Percentiles rank a stretch among this genome's conserved stretches.
These are phyloP conservation scores for Cyaniris semiargus DNA, from an alignment of 2,888 invertebrate species.

Conservation along the genomic window DNA sequence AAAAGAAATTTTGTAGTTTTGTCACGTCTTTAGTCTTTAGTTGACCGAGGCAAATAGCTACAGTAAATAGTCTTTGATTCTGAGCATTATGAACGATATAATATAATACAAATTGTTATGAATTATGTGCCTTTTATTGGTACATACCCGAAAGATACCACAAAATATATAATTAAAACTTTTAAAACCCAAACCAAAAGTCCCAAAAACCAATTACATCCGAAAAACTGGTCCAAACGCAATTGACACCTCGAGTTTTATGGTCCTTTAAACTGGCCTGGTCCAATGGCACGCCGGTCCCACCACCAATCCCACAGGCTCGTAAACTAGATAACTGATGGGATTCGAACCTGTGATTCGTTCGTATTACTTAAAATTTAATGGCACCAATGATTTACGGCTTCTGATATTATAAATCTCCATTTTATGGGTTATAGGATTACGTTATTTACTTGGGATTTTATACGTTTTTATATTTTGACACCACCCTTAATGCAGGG, in stretches of 20 bases:
- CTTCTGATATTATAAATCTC: constrained; percentile 18
- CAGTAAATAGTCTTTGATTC: neutral
- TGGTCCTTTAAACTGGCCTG: constrained; percentile 46
- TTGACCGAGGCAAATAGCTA: too few species aligned
- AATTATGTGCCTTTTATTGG: neutral
- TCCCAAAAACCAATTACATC: neutral
- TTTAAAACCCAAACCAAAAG: constrained; percentile 1
- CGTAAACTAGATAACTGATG: constrained; percentile 62
- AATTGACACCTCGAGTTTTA: constrained; percentile 75
- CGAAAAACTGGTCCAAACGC: constrained; percentile 45
- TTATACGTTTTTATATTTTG: constrained; percentile 16
- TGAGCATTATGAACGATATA: too few species aligned
- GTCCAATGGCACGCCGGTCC: constrained; percentile 63
- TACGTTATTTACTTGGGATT: constrained; percentile 14
- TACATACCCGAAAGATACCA: neutral
- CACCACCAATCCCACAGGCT: constrained; percentile 66
- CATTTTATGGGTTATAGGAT: constrained; percentile 18
- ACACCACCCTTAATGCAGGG: neutral
- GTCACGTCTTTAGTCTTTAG: too few species aligned
- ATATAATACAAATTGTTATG: too few species aligned
- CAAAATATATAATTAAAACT: constrained; percentile 3
- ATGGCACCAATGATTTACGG: constrained; percentile 22
- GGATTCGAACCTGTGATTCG: constrained; percentile 20
- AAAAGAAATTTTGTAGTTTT: too few species aligned
- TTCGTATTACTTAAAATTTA: constrained; percentile 31